phyloP scores from a whole-genome alignment of 2,888 invertebrate genomes.

The Panopea generosa region DNA sequence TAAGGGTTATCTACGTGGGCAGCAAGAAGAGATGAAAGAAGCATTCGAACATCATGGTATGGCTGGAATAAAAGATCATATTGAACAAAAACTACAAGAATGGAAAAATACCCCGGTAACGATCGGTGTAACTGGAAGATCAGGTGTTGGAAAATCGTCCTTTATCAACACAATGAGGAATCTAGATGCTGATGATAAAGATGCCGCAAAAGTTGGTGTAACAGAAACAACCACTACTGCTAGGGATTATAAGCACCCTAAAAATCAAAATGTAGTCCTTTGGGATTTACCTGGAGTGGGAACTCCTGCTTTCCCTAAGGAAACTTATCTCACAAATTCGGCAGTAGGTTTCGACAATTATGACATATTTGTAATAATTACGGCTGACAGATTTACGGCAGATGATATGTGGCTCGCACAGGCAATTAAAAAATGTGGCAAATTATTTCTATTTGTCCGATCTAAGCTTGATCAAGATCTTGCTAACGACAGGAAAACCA shows the following conservation, averaged over 20 bases:
- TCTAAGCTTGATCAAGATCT: conserved; percentile 25
- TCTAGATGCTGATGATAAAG: conserved; percentile 12
- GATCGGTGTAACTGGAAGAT: conserved; percentile 27
- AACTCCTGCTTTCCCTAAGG: conserved; percentile 25
- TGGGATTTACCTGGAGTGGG: conserved; percentile 51
- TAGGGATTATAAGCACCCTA: conserved; percentile 28
- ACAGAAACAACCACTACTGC: conserved; percentile 31
- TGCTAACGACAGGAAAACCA: neutral
- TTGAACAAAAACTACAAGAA: neutral
- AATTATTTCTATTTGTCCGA: conserved; percentile 32
- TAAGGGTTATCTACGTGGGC: too few species aligned
- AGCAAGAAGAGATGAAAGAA: too few species aligned
- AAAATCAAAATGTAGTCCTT: conserved; percentile 23
- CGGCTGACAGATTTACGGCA: conserved; percentile 20
- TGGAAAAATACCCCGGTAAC: conserved; percentile 25
- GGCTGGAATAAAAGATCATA: neutral
- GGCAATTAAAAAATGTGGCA: conserved; percentile 11
- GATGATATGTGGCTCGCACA: conserved; percentile 32
- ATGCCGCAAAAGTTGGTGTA: conserved; percentile 35
- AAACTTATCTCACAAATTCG: conserved; percentile 11
- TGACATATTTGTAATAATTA: conserved; percentile 23
- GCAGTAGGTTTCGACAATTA: conserved; percentile 7
- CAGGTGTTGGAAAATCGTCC: conserved; percentile 43
- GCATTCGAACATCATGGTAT: neutral
- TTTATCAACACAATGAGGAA: conserved; percentile 35